Evolutionary conservation across 2,888 invertebrate species (phyloP).

Genomic region (Isoperla grammatica): DNA sequence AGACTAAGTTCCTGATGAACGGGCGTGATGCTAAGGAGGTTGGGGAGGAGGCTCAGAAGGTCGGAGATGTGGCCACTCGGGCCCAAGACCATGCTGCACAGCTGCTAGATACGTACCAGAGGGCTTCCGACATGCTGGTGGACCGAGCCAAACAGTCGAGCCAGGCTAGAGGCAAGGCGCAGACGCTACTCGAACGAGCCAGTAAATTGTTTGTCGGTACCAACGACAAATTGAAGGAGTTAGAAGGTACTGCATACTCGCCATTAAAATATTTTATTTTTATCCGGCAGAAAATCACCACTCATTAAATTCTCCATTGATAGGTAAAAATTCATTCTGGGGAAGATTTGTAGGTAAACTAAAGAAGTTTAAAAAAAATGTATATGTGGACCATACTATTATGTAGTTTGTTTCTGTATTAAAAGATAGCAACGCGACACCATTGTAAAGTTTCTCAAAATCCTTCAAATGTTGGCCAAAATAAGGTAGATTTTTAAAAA

Average conservation of each 20-base stretch:
- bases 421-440: too few relatives aligned
- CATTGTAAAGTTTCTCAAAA: too few relatives aligned
- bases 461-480: too few relatives aligned
- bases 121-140: constrained; percentile 64
- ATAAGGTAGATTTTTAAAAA: too few relatives aligned
- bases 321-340: too few relatives aligned
- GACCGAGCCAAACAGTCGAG: constrained; percentile 69
- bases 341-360: too few relatives aligned
- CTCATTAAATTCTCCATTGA: neutral
- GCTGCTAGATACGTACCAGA: constrained; percentile 63
- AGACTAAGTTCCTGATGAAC: constrained; percentile 75
- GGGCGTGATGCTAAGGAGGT: constrained; percentile 77
- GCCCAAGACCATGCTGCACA: constrained; percentile 60
- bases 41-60: constrained; percentile 66
- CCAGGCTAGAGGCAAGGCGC: constrained; percentile 71
- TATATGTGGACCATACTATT: too few relatives aligned
- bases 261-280: too few relatives aligned
- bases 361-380: too few relatives aligned
- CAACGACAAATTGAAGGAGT: constrained; percentile 63
- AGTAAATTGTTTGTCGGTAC: constrained; percentile 76
- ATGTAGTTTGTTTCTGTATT: too few relatives aligned
- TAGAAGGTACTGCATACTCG: constrained; percentile 53
- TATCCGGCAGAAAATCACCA: too few relatives aligned
- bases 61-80: constrained; percentile 63
- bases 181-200: constrained; percentile 70